Conservation (phyloP, 2,113 vertebrate genomes). For the Pavo muticus region DNA sequence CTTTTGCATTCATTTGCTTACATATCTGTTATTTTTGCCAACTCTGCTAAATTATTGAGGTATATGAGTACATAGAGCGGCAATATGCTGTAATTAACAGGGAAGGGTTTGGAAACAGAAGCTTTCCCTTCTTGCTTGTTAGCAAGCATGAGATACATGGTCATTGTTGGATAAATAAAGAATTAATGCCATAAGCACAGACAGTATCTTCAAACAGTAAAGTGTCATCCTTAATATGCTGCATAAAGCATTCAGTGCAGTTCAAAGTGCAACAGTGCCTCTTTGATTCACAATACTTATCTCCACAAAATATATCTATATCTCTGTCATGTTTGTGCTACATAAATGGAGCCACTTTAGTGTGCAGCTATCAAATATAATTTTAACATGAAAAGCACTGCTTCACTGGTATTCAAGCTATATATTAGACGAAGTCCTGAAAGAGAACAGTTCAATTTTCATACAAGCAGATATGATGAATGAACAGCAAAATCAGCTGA, state of each 20-base stretch:
- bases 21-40: background rate
- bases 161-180: background rate
- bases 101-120: background rate
- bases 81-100: background rate
- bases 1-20: background rate
- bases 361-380: background rate
- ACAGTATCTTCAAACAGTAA: background rate
- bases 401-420: background rate
- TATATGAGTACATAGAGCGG: background rate
- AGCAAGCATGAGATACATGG: background rate
- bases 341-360: background rate
- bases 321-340: background rate
- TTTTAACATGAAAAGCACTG: background rate
- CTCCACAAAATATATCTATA: background rate
- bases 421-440: constrained; percentile 20
- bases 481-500: constrained; percentile 47
- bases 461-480: constrained; percentile 49
- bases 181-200: background rate
- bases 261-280: background rate
- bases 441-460: constrained; percentile 44
- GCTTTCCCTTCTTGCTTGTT: background rate
- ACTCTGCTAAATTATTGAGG: background rate
- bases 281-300: background rate
- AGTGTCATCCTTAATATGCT: background rate
- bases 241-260: background rate